Conservation (phyloP, 30 jellyfish, hydroid and myxozoan genomes). For the Rhopilema esculentum region DNA sequence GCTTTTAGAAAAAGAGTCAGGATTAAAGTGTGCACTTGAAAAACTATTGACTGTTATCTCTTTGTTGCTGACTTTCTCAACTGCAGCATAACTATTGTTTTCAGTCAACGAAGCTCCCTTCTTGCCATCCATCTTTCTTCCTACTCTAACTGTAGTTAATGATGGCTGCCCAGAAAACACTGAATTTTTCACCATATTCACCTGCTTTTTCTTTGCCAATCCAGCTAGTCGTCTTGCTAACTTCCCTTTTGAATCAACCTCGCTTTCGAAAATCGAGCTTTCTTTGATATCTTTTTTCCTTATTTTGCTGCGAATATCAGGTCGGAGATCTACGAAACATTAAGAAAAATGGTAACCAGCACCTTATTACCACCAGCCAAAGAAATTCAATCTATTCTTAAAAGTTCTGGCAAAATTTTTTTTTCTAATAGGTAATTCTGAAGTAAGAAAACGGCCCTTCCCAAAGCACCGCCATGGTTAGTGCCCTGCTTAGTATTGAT, state of each 20-base stretch:
- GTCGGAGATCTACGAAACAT: constrained; percentile 60
- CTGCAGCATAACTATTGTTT: background rate
- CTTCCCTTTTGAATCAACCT: constrained; percentile 21
- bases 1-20: too few species aligned
- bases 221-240: constrained; percentile 62
- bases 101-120: background rate
- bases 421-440: background rate
- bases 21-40: too few species aligned
- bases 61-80: background rate
- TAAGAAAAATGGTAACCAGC: background rate
- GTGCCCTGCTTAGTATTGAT: too few species aligned
- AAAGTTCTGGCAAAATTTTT: too few species aligned
- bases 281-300: constrained; percentile 54
- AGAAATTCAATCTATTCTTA: too few species aligned
- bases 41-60: too few species aligned
- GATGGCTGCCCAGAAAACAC: background rate
- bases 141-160: background rate
- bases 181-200: background rate
- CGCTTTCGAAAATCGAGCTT: constrained; percentile 50
- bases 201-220: constrained; percentile 25
- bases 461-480: too few species aligned
- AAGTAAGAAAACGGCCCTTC: too few species aligned
- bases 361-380: background rate
- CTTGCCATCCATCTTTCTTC: background rate
- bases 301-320: constrained; percentile 58